A percentile compares a stretch with the other conserved stretches of the same genome.
phyloP scores from a whole-genome alignment of 1,140 invertebrate species.

The Littorina saxatilis region DNA sequence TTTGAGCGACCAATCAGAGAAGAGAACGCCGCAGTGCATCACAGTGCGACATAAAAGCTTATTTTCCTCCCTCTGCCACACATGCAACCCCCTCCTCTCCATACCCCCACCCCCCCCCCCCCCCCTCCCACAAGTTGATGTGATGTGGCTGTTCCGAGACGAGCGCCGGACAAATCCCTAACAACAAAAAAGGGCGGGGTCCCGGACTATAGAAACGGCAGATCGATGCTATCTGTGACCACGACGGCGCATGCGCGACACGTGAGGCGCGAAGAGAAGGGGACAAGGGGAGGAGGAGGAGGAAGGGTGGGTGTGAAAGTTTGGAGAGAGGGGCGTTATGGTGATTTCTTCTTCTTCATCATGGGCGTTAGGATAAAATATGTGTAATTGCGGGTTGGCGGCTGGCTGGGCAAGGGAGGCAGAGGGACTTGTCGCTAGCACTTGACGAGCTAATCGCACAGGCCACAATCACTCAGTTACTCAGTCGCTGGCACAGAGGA shows the following conservation, averaged over 20 bases:
- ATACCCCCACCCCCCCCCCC: neutral
- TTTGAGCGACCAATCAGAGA: conserved; percentile 14
- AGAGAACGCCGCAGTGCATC: neutral
- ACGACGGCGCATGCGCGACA: neutral
- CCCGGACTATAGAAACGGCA: too few relatives aligned
- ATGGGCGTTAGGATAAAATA: conserved; percentile 27
- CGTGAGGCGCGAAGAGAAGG: neutral
- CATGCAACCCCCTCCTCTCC: too few relatives aligned
- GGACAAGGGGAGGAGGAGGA: neutral
- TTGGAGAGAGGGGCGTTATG: neutral
- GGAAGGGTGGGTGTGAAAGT: neutral
- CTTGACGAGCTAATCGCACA: conserved; percentile 33
- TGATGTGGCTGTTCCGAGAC: too few relatives aligned
- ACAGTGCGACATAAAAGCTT: conserved; percentile 28
- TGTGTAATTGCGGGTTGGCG: conserved; percentile 13
- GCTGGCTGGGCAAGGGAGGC: neutral
- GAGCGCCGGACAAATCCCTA: too few relatives aligned
- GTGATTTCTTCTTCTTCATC: neutral
- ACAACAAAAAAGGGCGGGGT: too few relatives aligned
- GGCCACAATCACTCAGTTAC: neutral
- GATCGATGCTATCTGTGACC: too few relatives aligned
- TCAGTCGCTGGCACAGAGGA: too few relatives aligned
- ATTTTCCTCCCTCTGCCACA: neutral
- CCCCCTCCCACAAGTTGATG: neutral
- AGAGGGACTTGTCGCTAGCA: conserved; percentile 15